A percentile compares a stretch with the other conserved stretches of the same genome.
These are phyloP conservation scores for Diprion similis DNA, from an alignment of 1,140 invertebrate genomes.

Conservation along the genomic window DNA sequence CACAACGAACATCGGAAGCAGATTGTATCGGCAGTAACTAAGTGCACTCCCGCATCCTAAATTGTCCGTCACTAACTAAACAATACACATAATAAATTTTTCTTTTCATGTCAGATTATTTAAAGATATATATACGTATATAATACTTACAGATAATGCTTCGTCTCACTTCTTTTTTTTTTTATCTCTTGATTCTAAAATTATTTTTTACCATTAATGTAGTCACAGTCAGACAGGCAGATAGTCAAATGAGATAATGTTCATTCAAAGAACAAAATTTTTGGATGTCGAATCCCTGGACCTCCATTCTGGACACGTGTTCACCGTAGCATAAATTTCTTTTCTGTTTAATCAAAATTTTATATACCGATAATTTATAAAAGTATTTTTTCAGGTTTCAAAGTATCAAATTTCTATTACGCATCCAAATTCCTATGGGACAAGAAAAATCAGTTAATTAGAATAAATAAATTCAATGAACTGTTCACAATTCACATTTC, in stretches of 20 bases:
- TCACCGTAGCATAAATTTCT: too few species aligned
- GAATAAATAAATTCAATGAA: too few species aligned
- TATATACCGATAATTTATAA: background rate
- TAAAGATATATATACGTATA: background rate
- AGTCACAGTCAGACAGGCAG: too few species aligned
- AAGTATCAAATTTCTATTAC: too few species aligned
- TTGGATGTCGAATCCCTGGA: background rate
- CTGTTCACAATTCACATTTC: too few species aligned
- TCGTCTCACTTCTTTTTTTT: background rate
- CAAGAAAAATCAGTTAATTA: too few species aligned
- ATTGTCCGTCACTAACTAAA: conserved; percentile 12
- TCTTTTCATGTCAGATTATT: background rate
- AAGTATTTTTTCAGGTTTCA: too few species aligned
- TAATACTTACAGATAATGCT: conserved; percentile 15
- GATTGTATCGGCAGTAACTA: too few species aligned
- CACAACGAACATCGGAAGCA: too few species aligned
- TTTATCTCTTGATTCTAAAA: background rate
- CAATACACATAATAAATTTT: background rate
- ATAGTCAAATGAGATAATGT: background rate
- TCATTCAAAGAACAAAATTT: background rate
- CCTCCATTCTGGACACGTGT: too few species aligned
- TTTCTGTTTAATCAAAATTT: background rate
- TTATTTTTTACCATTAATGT: too few species aligned
- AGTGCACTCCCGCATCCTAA: background rate
- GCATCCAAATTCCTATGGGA: too few species aligned